Evolutionary conservation across 92 coral and sea anemone species (phyloP), one percentile per base, ranked within the genome.

Genomic region (Epizoanthus rinbou): DNA sequence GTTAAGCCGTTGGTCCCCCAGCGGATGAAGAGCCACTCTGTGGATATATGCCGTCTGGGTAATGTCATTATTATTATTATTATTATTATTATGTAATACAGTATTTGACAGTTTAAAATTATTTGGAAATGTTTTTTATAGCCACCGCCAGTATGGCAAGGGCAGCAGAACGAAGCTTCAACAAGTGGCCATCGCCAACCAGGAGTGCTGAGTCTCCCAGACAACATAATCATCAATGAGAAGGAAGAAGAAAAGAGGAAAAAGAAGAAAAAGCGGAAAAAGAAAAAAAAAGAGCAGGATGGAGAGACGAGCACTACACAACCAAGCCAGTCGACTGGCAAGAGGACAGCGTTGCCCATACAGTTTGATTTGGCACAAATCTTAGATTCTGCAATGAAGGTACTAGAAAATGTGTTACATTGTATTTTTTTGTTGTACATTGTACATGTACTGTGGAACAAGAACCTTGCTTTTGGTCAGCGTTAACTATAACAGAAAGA

Each of bases 331-430:
- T 69, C 91, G 13, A 13, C 93, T 23, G 90, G 84, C 54, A 95
- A 95, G 86, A 92, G 90, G 65, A 88, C 98, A 6, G 87, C 92
- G 22, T 84, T 88, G 81, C 93, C 93, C 3, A 74, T 95, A 50
- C 87, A 86, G 84, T 88, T 95, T 76, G 98, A 95, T 74, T 79
- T 95, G 52, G 95, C 93, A 63, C 87, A 87, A 60, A 82, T 91
- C 83, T 81, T 92, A 33, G 87, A 90, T 22, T 71, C 91, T 31
- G 62, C 70, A n/a, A 78, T 92, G 14, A 84, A 90, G 87, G 97
- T 92, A 86, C 11, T 84, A 13, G 25, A 25, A 24, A 35, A 37
- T 31, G 17, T 47, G 68, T 2, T 47, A 25, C 63, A 21, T 75
- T 50, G 41, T 56, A 16, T 6, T 16, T 31, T 6, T 21, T 43